Conservation (phyloP, 2,888 invertebrate species). For the Neoitamus cyanurus region DNA sequence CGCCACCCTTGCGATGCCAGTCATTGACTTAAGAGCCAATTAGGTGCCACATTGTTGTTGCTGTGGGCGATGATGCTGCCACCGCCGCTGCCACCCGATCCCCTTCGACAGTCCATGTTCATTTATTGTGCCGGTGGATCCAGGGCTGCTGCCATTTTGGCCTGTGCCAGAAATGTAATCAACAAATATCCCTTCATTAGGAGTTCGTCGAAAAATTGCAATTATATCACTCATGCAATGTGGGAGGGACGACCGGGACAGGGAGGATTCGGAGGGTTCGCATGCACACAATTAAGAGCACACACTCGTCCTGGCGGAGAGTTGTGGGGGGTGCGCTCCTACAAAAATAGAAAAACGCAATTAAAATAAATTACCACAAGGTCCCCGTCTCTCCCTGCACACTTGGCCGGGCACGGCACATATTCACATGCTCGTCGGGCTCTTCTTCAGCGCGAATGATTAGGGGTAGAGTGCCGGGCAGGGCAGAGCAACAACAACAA, state of each 20-base stretch:
- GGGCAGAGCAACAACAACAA: slow-evolving; percentile 9
- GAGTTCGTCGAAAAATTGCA: slow-evolving; percentile 52
- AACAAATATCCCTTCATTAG: slow-evolving; percentile 53
- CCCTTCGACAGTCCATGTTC: neutral
- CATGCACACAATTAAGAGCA: slow-evolving; percentile 41
- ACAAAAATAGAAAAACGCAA: slow-evolving; percentile 53
- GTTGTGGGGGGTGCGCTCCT: slow-evolving; percentile 3
- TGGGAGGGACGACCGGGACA: neutral
- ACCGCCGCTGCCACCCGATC: neutral
- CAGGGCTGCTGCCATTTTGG: slow-evolving; percentile 11
- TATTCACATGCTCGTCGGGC: slow-evolving; percentile 2
- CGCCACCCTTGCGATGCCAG: slow-evolving; percentile 23
- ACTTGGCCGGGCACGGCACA: neutral
- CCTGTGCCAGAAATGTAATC: slow-evolving; percentile 49
- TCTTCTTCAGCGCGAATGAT: slow-evolving; percentile 37
- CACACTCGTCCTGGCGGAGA: neutral
- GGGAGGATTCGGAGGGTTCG: neutral
- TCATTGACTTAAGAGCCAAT: slow-evolving; percentile 52
- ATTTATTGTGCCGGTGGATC: neutral
- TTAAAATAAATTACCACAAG: slow-evolving; percentile 51
- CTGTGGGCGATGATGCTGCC: slow-evolving; percentile 42
- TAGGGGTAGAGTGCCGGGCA: neutral
- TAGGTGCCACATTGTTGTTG: slow-evolving; percentile 49
- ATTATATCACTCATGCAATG: slow-evolving; percentile 49
- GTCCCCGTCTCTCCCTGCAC: neutral